Evolutionary conservation across 1,140 invertebrate species (phyloP).

Genomic region (Eupeodes corollae): DNA sequence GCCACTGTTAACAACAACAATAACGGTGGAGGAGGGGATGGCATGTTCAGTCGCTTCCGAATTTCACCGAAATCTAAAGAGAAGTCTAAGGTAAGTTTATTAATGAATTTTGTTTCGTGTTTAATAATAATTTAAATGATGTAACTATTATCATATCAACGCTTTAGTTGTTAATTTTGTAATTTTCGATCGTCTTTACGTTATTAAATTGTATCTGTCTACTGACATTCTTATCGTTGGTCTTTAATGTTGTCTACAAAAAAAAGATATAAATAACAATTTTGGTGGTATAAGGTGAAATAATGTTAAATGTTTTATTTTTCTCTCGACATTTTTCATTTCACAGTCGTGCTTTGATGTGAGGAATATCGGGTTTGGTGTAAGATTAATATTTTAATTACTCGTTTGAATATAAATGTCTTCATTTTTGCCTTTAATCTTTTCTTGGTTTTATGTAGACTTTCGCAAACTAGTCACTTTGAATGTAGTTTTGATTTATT

Average conservation of each 20-base stretch:
- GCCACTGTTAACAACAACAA: conserved; percentile 15
- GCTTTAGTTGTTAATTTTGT: too few relatives aligned
- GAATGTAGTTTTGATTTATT: too few relatives aligned
- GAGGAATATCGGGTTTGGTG: conserved; percentile 38
- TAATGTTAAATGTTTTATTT: neutral
- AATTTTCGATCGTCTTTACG: neutral
- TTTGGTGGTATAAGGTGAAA: neutral
- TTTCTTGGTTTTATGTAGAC: conserved; percentile 7
- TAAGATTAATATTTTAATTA: conserved; percentile 36
- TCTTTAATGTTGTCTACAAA: neutral
- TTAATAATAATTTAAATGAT: too few relatives aligned
- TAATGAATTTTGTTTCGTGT: too few relatives aligned
- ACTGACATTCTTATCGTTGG: neutral
- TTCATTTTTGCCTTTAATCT: conserved; percentile 6
- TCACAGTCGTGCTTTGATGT: conserved; percentile 42
- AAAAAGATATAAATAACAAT: too few relatives aligned
- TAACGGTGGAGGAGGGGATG: conserved; percentile 17
- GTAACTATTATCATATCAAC: too few relatives aligned
- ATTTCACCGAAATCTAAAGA: conserved; percentile 56
- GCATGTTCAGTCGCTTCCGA: conserved; percentile 47
- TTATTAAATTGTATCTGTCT: neutral
- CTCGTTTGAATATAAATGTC: conserved; percentile 4
- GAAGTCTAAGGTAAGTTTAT: conserved; percentile 50
- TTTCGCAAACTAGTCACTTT: too few relatives aligned
- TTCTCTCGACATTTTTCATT: conserved; percentile 5